A percentile compares a stretch with the other conserved stretches of the same genome.
Conservation (phyloP, 2,113 vertebrate genomes). For the Calyptommatus sinebrachiatus region DNA sequence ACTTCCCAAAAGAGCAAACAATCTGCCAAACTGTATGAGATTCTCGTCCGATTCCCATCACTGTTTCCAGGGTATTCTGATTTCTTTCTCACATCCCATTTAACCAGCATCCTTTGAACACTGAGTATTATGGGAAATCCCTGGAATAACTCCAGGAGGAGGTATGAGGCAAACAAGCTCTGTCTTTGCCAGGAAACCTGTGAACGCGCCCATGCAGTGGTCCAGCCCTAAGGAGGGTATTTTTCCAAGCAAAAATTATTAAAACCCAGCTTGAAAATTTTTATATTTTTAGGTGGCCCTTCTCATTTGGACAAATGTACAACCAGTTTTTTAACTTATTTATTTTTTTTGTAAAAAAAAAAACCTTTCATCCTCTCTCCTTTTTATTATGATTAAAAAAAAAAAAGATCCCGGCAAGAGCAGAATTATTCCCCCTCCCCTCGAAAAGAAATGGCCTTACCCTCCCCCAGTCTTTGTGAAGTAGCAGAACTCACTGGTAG, state of each 20-base stretch:
- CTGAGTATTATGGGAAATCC: too few relatives aligned
- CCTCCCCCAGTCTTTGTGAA: conserved; percentile 6
- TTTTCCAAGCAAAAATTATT: too few relatives aligned
- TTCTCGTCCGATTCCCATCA: background rate
- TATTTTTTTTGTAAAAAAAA: conserved; percentile 20
- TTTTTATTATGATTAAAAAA: conserved; percentile 23
- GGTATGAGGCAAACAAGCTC: too few relatives aligned
- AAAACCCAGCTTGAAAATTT: background rate
- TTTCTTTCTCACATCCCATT: background rate
- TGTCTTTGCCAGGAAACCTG: background rate
- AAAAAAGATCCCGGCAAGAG: conserved; percentile 8
- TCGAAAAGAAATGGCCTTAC: conserved; percentile 10
- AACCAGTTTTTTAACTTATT: background rate
- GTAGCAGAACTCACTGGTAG: conserved; percentile 38
- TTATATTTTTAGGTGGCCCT: background rate
- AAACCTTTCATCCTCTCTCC: conserved; percentile 10
- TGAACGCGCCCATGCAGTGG: too few relatives aligned
- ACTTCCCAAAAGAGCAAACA: too few relatives aligned
- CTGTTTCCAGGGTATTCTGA: background rate
- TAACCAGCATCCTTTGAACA: background rate
- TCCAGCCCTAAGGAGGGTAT: too few relatives aligned
- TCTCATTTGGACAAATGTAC: conserved; percentile 15
- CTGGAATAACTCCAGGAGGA: too few relatives aligned
- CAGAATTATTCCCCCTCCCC: background rate
- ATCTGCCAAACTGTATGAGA: too few relatives aligned